Evolutionary conservation across 2,888 invertebrate species (phyloP), one percentile per base, ranked within the genome.

Genomic region (Aphidoletes aphidimyza): DNA sequence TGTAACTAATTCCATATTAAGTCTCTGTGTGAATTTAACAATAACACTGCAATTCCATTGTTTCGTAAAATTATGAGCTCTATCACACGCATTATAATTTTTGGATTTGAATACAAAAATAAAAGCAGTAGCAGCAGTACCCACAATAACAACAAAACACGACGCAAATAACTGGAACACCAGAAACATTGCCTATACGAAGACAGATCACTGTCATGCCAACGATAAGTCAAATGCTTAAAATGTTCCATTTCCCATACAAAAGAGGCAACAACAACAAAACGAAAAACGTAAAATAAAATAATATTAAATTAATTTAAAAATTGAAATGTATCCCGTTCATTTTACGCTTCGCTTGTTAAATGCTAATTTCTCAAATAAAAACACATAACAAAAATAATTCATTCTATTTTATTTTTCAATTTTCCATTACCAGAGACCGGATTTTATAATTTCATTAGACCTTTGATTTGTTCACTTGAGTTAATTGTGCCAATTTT

Each of bases 21-120:
- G 26, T 54, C 5, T 42, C 5, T 2, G 54, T 26, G 54, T 54
- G 22, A 26, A 22, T 54, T 3, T 14, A 54, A 54, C 54, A 54
- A 54, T 54, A 26, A 54, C 22, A 54, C 26, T 22, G 54, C 54
- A 54, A 54, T 54, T 54, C 14, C 54, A 54, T 54, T 54, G 54
- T 54, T 26, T 54, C 54, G 3, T 26, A 54, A 47, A 54, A 6
- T 47, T 47, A 47, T 47, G 17, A 47, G 17, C 26, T 11, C 11
- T 3, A 54, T 54, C 54, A 22, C 54, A 54, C 54, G 54, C 22
- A 54, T 54, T 19, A 47, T 47, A 47, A 17, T 19, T 47, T 47
- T 47, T 17, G 47, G 3, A 17, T 9, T 42, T 47, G 47, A 47
- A 47, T 19, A 47, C 2, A 47, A 47, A 47, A 47, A 2, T 19